Conservation (phyloP, 1,140 invertebrate species). For the Araneus ventricosus region DNA sequence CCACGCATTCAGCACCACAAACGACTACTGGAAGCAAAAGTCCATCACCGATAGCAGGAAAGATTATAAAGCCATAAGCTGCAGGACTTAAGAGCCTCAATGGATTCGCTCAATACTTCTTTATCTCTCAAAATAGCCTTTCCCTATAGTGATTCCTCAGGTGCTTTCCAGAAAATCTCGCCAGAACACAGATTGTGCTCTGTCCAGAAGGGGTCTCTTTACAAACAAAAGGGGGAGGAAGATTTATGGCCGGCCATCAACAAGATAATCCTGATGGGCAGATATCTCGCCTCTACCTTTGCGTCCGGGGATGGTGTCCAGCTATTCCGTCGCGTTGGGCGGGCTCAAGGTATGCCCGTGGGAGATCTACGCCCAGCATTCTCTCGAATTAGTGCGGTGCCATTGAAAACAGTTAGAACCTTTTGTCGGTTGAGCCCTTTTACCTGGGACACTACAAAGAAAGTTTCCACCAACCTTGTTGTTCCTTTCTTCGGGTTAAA, state of each 20-base stretch:
- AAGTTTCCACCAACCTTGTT: background rate
- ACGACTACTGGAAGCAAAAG: background rate
- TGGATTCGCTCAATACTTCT: background rate
- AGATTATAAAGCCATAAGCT: slow-evolving; percentile 5
- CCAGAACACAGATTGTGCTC: background rate
- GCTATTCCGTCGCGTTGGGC: background rate
- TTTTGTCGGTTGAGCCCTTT: background rate
- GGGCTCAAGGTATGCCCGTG: background rate
- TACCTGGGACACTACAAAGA: background rate
- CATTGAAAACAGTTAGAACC: background rate
- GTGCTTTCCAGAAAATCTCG: background rate
- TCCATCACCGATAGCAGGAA: background rate
- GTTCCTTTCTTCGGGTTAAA: background rate
- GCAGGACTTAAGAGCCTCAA: background rate
- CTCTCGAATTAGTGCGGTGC: background rate
- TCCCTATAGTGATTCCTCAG: background rate
- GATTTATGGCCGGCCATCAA: slow-evolving; percentile 30
- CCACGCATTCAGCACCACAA: background rate
- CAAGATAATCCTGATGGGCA: background rate
- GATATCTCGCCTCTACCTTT: background rate
- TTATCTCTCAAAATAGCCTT: background rate
- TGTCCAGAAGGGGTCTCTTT: background rate
- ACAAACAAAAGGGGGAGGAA: background rate
- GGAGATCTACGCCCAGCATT: background rate
- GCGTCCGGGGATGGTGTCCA: background rate